Percentiles rank a stretch among this genome's conserved stretches.
These are phyloP conservation scores for Hydrolagus colliei DNA, from an alignment of 2,797 vertebrate species.

Conservation along the genomic window DNA sequence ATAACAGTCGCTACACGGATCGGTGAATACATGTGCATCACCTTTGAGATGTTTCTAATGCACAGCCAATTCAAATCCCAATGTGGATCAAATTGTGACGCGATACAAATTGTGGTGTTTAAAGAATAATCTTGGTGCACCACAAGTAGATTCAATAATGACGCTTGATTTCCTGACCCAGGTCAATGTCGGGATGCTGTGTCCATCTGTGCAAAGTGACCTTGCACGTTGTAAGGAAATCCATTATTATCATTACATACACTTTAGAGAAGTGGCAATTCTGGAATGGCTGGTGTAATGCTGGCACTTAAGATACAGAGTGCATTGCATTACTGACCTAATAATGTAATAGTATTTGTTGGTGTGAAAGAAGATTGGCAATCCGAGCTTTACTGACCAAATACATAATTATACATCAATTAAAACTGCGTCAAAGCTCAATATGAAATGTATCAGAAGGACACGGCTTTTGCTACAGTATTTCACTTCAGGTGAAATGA, in stretches of 20 bases:
- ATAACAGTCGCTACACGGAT: no score
- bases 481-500: no score
- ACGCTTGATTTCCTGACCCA: constrained; percentile 65
- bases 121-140: constrained; percentile 71
- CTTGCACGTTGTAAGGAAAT: constrained; percentile 70
- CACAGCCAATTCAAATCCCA: background rate
- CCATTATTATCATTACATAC: constrained; percentile 74
- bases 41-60: no score
- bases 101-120: constrained; percentile 38
- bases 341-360: constrained; percentile 83
- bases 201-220: constrained; percentile 59
- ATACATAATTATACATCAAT: constrained; percentile 43
- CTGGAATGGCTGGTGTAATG: constrained; percentile 74
- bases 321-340: constrained; percentile 93
- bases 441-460: constrained; percentile 1
- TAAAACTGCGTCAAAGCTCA: background rate
- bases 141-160: constrained; percentile 69
- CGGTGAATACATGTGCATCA: no score
- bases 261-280: constrained; percentile 68
- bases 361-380: constrained; percentile 65
- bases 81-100: constrained; percentile 14
- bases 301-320: constrained; percentile 76
- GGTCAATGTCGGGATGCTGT: constrained; percentile 51
- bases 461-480: no score
- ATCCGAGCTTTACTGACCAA: constrained; percentile 54